A percentile compares a stretch with the other conserved stretches of the same genome.
Evolutionary conservation across 2,113 vertebrate genomes (phyloP).

Genomic region (Myrmecobius fasciatus): DNA sequence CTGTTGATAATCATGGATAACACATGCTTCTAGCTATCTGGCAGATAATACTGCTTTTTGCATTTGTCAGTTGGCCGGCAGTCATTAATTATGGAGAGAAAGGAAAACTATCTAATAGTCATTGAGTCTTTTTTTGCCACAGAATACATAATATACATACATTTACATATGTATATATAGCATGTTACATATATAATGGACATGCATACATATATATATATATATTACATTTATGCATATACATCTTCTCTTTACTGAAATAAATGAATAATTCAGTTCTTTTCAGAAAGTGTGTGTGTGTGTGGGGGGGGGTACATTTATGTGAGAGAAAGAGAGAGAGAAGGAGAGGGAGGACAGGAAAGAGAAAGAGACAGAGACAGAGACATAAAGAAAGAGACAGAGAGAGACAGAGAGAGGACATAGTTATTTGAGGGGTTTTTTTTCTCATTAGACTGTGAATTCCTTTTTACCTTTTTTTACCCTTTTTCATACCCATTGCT

Average conservation of each 20-base stretch:
- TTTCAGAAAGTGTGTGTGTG: neutral
- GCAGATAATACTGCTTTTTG: neutral
- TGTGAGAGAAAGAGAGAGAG: neutral
- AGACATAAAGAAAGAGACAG: too few relatives aligned
- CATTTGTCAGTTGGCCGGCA: neutral
- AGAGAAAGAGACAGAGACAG: too few relatives aligned
- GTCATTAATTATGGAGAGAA: neutral
- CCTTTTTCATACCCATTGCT: neutral
- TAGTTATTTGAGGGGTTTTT: neutral
- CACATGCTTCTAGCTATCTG: slow-evolving; percentile 1
- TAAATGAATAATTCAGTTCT: neutral
- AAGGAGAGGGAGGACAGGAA: too few relatives aligned
- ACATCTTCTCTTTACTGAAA: neutral
- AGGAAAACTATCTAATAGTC: neutral
- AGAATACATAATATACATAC: neutral
- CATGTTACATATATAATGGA: too few relatives aligned
- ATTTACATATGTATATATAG: neutral
- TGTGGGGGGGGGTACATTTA: too few relatives aligned
- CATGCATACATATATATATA: too few relatives aligned
- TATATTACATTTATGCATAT: neutral
- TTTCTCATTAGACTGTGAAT: neutral
- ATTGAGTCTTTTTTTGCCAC: neutral
- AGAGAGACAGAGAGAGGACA: too few relatives aligned
- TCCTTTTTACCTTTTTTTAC: neutral
- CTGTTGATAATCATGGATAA: neutral